Evolutionary conservation across 1,140 invertebrate genomes (phyloP).

Genomic region (Sycophila sp.): DNA sequence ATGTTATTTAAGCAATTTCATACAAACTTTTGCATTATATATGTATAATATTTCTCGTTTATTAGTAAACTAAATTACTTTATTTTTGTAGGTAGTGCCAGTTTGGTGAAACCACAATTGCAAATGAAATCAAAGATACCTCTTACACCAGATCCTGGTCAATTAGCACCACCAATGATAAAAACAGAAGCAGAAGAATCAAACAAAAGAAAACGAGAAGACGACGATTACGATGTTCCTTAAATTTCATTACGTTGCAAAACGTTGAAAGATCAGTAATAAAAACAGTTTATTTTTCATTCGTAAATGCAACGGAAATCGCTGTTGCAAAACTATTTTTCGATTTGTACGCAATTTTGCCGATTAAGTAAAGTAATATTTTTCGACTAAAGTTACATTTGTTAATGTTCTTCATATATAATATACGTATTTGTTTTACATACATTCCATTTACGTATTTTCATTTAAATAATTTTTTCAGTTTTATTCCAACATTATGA

Average conservation of each 20-base stretch:
- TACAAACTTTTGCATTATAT: background rate
- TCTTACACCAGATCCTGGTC: slow-evolving; percentile 56
- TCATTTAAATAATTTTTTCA: background rate
- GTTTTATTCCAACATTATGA: background rate
- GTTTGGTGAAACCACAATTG: slow-evolving; percentile 14
- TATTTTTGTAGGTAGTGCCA: slow-evolving; percentile 8
- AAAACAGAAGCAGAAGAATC: slow-evolving; percentile 60
- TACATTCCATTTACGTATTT: background rate
- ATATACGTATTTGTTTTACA: background rate
- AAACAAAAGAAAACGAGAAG: slow-evolving; percentile 68
- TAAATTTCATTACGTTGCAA: slow-evolving; percentile 40
- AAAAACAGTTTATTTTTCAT: background rate
- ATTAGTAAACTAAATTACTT: background rate
- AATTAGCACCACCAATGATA: slow-evolving; percentile 33
- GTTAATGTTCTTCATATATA: too few relatives aligned
- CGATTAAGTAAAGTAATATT: too few relatives aligned
- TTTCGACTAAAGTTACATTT: too few relatives aligned
- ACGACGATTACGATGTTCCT: slow-evolving; percentile 75
- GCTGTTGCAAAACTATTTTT: background rate
- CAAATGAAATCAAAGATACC: slow-evolving; percentile 65
- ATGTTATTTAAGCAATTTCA: background rate
- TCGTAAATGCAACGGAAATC: background rate
- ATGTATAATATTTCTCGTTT: background rate
- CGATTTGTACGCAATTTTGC: background rate
- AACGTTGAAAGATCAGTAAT: background rate